Base-by-base conservation (phyloP, 1,140 invertebrate species). In the Drosophila auraria region DNA sequence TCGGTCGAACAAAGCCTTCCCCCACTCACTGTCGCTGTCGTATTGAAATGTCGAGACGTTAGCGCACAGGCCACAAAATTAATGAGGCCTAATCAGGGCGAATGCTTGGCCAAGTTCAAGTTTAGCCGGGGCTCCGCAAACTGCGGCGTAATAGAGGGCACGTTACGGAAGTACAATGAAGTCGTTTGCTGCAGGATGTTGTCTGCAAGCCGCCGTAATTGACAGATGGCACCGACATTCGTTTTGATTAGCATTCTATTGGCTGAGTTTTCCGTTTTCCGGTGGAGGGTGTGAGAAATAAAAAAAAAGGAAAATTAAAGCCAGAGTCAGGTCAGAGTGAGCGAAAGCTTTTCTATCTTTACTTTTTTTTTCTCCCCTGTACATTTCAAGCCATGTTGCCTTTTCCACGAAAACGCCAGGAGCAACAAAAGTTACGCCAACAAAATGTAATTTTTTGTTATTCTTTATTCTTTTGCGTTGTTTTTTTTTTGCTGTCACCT, bases 61-160 rank as follows among this genome's bases (percentile, higher is more conserved):
- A 83, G 61, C 61, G 72, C 44, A 49, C 53, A 42, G 77, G 61
- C 68, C 69, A 65, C 50, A 50, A 78, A 74, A 78, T 81, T 72
- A 87, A 87, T 84, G 84, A 65, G 69, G 51, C 40, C 61, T 87
- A 87, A 87, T 83, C 84, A 83, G 54, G 77, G 72, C 50, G 79
- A 89, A 80, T 87, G 77, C 80, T 75, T 87, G 59, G 54, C 74
- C 54, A 58, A 62, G 40, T 77, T 78, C 64, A 33, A 61, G 69
- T 66, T 70, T 71, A 54, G 59, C 49, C 69, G 75, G 70, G 59
- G 72, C 80, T 77, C 63, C 47, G 57, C 77, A 38, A 62, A 68
- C 49, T 71, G 84, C 68, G 78, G 6, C 61, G 36, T 87, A 89
- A 89, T 89, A 78, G 72, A 62, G 49, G 74, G 80, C 70, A 80